Conservation (phyloP, 2,113 vertebrate genomes). For the Pandion haliaetus region DNA sequence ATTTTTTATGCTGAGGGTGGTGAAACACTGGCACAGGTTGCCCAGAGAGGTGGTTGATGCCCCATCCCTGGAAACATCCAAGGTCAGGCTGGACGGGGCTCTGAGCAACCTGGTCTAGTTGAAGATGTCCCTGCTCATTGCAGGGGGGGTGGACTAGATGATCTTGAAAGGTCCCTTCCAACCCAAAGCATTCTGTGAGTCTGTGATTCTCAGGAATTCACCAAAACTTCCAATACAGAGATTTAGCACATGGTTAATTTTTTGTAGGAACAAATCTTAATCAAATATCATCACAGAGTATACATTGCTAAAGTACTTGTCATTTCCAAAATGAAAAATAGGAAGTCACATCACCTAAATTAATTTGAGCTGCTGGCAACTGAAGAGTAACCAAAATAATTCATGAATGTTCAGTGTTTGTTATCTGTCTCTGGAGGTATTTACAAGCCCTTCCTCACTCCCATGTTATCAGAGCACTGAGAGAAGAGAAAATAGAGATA, state of each 20-base stretch:
- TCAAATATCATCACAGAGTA: not conserved
- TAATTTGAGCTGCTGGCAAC: not conserved
- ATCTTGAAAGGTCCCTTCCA: accelerated
- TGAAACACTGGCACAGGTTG: not conserved
- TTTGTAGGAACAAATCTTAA: not conserved
- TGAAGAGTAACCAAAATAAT: not conserved
- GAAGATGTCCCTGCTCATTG: accelerated
- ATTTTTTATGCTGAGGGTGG: accelerated
- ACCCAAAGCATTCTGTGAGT: not conserved
- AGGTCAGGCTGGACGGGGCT: accelerated
- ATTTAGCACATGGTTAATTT: not conserved
- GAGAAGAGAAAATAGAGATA: not conserved
- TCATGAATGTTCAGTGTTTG: not conserved
- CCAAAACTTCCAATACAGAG: no score
- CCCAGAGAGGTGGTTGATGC: not conserved
- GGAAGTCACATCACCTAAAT: not conserved
- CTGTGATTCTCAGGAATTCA: not conserved
- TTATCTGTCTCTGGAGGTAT: not conserved
- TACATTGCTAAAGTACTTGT: not conserved
- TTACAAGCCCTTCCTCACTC: not conserved
- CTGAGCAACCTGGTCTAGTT: not conserved
- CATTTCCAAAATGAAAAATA: not conserved
- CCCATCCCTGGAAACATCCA: not conserved
- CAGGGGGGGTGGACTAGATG: not conserved
- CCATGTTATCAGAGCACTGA: not conserved